These are phyloP conservation scores for Lucifuga dentata DNA, from an alignment of 2,113 vertebrate species.

Conservation along the genomic window DNA sequence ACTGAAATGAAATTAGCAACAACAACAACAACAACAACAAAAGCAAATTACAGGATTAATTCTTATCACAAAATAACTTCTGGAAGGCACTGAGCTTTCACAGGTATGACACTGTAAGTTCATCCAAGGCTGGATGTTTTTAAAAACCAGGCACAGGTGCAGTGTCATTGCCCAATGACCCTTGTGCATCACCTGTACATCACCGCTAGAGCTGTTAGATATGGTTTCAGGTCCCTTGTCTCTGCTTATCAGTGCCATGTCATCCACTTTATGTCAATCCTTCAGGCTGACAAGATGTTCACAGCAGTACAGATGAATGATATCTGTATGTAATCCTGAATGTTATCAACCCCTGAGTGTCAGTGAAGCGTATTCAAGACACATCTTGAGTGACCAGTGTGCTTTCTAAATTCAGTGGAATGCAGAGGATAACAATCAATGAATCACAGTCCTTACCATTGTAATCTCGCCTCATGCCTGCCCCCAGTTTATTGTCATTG, in stretches of 20 bases:
- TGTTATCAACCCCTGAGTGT: conserved; percentile 9
- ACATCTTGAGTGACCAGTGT: background rate
- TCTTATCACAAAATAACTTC: background rate
- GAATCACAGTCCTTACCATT: background rate
- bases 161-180: conserved; percentile 13
- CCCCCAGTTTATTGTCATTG: conserved; percentile 7
- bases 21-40: background rate
- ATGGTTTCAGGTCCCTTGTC: conserved; percentile 27
- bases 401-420: conserved; percentile 5
- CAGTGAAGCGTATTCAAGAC: conserved; percentile 16
- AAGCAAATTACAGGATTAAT: conserved; percentile 1
- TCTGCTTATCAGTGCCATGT: conserved; percentile 23
- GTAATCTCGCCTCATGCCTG: conserved; percentile 5
- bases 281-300: conserved; percentile 44
- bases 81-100: background rate
- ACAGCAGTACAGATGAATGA: conserved; percentile 15
- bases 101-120: background rate
- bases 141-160: conserved; percentile 40
- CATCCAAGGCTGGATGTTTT: too few species aligned
- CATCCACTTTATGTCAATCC: conserved; percentile 28
- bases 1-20: conserved; percentile 17
- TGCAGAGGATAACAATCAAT: background rate
- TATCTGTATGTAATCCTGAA: too few species aligned
- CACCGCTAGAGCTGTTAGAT: conserved; percentile 26
- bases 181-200: conserved; percentile 20